Conservation (phyloP, 2,113 vertebrate species). For the Oophaga pumilio region DNA sequence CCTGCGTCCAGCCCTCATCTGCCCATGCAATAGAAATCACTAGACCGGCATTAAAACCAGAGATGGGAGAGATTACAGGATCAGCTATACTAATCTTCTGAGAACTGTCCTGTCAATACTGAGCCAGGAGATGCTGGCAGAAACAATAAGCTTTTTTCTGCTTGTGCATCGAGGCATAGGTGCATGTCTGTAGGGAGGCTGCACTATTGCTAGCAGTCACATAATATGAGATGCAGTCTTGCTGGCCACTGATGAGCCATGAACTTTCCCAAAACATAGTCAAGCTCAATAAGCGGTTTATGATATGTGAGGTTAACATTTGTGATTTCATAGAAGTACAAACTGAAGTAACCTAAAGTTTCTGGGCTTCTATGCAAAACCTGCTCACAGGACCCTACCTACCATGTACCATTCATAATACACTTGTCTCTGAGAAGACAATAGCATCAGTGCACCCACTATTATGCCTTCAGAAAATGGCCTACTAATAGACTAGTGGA, state of each 20-base stretch:
- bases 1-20: slow-evolving; percentile 5
- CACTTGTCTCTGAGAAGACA: background rate
- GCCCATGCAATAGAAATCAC: slow-evolving; percentile 37
- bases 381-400: background rate
- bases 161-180: slow-evolving; percentile 45
- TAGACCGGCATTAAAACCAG: slow-evolving; percentile 46
- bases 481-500: too few relatives aligned
- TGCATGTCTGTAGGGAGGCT: slow-evolving; percentile 25
- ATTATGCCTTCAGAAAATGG: too few relatives aligned
- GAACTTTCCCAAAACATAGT: background rate
- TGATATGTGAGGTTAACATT: background rate
- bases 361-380: background rate
- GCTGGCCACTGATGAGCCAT: background rate
- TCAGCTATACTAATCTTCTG: slow-evolving; percentile 54
- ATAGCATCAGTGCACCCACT: too few relatives aligned
- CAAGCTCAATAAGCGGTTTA: background rate
- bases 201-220: background rate
- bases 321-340: background rate
- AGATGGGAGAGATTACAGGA: slow-evolving; percentile 55
- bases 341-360: background rate
- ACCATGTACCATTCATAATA: background rate
- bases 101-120: slow-evolving; percentile 53
- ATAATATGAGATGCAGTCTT: slow-evolving; percentile 11
- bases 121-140: slow-evolving; percentile 48
- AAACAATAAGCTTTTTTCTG: slow-evolving; percentile 50